Percentiles rank a stretch among this genome's conserved stretches.
phyloP scores from a whole-genome alignment of 2,113 vertebrate species.

The Thamnophis sirtalis region DNA sequence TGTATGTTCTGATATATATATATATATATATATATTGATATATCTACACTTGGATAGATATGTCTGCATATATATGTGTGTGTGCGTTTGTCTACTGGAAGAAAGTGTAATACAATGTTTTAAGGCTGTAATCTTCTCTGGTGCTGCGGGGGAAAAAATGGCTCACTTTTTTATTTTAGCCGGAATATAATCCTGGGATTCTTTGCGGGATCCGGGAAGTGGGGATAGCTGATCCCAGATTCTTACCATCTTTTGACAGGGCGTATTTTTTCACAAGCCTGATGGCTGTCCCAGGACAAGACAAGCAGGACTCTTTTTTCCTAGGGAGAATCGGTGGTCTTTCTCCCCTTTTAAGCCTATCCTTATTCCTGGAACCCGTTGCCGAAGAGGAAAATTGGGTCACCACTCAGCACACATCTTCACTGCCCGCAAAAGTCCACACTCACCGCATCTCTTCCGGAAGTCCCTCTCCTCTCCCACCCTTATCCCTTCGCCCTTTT shows the following conservation, averaged over 20 bases:
- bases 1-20: not conserved
- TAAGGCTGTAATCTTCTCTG: constrained; percentile 36
- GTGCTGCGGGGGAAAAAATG: not conserved
- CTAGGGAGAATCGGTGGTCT: not conserved
- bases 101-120: constrained; percentile 4
- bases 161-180: not conserved
- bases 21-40: not conserved
- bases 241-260: not conserved
- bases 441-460: not conserved
- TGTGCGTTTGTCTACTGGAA: not conserved
- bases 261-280: not conserved
- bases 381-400: not conserved
- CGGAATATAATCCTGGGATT: not conserved
- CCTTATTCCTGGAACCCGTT: not conserved
- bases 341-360: not conserved
- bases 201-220: not conserved
- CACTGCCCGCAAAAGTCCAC: not conserved
- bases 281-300: not conserved
- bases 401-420: not conserved
- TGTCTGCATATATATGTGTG: not conserved
- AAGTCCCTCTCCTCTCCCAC: not conserved
- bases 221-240: not conserved
- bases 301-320: not conserved
- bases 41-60: not conserved
- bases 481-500: not conserved